Percentiles rank a stretch among this genome's conserved stretches.
phyloP scores from a whole-genome alignment of 1,140 invertebrate genomes.

The Nomia melanderi region DNA sequence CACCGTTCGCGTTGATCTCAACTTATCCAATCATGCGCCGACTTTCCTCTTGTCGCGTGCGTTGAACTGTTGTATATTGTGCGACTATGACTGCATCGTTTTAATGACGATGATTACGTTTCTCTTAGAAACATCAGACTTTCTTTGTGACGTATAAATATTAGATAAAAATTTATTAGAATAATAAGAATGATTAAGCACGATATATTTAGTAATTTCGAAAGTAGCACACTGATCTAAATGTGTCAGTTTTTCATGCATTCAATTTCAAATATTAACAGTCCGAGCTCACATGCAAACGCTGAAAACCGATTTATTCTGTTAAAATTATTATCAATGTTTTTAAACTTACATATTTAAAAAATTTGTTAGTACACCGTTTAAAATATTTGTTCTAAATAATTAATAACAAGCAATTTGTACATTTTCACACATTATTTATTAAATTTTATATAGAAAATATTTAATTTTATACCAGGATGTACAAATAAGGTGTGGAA shows the following conservation, averaged over 20 bases:
- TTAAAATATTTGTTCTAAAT: not conserved
- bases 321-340: not conserved
- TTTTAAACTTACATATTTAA: no score
- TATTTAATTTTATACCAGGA: no score
- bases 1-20: not conserved
- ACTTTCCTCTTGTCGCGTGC: conserved; percentile 3
- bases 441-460: not conserved
- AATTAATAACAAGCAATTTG: not conserved
- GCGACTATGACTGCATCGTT: conserved; percentile 18
- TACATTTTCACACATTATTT: not conserved
- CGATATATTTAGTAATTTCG: not conserved
- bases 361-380: no score
- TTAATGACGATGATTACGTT: conserved; percentile 28
- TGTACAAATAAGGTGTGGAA: no score
- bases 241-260: not conserved
- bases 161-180: not conserved
- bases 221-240: not conserved
- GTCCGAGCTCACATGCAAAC: no score
- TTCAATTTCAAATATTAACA: not conserved
- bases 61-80: not conserved
- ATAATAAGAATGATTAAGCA: not conserved
- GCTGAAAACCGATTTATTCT: not conserved
- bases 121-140: not conserved
- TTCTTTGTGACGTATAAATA: not conserved
- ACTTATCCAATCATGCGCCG: conserved; percentile 3